phyloP scores from a whole-genome alignment of 2,888 invertebrate genomes.

The Isoperla grammatica region DNA sequence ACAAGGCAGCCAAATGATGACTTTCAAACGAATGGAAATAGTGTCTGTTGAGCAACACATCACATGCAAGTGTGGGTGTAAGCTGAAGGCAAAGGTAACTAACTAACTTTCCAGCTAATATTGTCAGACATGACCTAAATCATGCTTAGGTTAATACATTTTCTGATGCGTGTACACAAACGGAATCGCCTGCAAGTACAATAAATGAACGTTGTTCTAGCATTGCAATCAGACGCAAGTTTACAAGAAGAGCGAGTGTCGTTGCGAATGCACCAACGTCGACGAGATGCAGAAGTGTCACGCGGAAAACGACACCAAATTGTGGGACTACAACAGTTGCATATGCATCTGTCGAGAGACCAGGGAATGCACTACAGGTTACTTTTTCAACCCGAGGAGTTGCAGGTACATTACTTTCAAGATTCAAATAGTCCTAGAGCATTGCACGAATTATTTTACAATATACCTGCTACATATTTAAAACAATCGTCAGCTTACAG shows the following conservation, averaged over 20 bases:
- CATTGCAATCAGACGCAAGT: slow-evolving; percentile 55
- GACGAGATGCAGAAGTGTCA: slow-evolving; percentile 56
- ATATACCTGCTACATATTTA: too few species aligned
- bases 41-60: slow-evolving; percentile 56
- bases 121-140: too few species aligned
- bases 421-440: too few species aligned
- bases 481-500: too few species aligned
- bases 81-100: slow-evolving; percentile 49
- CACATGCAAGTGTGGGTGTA: slow-evolving; percentile 57
- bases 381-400: slow-evolving; percentile 50
- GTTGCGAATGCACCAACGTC: slow-evolving; percentile 54
- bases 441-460: too few species aligned
- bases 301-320: slow-evolving; percentile 44
- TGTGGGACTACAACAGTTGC: slow-evolving; percentile 57
- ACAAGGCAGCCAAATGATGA: slow-evolving; percentile 41
- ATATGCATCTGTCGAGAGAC: slow-evolving; percentile 54
- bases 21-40: slow-evolving; percentile 43
- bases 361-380: slow-evolving; percentile 55
- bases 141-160: too few species aligned
- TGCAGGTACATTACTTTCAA: too few species aligned
- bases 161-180: too few species aligned
- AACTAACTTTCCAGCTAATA: neutral
- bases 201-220: slow-evolving; percentile 39
- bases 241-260: slow-evolving; percentile 52
- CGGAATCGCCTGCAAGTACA: neutral